Conservation (phyloP, 2,888 invertebrate species). For the Geophilus truncorum region DNA sequence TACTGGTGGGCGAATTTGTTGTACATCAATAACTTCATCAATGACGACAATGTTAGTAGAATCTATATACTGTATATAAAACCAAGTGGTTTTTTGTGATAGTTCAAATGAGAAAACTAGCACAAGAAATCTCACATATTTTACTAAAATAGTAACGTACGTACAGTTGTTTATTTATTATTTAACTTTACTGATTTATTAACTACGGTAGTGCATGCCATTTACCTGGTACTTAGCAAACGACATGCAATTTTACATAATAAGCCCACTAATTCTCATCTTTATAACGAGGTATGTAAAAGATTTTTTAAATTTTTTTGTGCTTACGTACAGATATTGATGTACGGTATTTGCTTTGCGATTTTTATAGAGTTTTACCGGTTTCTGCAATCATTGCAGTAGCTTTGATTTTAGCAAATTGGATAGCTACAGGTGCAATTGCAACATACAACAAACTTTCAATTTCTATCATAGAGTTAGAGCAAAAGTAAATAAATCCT, state of each 20-base stretch:
- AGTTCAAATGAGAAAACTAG: no score
- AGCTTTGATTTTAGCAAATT: background rate
- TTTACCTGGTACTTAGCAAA: conserved; percentile 30
- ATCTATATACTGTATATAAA: no score
- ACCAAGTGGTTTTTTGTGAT: no score
- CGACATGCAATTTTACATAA: conserved; percentile 28
- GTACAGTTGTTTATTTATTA: background rate
- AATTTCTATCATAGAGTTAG: no score
- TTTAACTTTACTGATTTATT: no score
- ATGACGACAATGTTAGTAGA: background rate
- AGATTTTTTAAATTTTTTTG: no score
- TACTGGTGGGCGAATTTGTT: conserved; percentile 28
- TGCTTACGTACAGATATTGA: no score
- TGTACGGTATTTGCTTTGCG: no score
- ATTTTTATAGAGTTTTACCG: background rate
- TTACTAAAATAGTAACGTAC: no score
- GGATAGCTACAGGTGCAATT: background rate
- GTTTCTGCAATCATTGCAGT: background rate
- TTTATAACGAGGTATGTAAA: conserved; percentile 3
- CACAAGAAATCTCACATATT: no score
- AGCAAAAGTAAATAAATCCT: no score
- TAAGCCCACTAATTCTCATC: conserved; percentile 22
- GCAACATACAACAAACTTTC: background rate
- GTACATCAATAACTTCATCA: background rate
- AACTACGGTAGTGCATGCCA: background rate